phyloP scores from a whole-genome alignment of 2,797 vertebrate species.

The Leptatherina wallacei region DNA sequence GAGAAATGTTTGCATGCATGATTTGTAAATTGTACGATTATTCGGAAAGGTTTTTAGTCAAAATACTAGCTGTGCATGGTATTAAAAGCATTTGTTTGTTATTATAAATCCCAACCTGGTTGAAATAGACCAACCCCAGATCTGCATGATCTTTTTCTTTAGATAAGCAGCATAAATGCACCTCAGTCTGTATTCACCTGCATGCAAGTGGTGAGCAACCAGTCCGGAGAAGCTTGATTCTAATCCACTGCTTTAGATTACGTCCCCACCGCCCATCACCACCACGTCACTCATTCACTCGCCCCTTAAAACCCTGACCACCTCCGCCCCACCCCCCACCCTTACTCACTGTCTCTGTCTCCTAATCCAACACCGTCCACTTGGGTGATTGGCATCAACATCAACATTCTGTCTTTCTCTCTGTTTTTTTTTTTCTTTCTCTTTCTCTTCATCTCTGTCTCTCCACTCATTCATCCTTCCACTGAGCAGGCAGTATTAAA shows the following conservation, averaged over 20 bases:
- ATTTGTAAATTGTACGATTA: constrained; percentile 24
- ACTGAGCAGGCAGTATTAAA: constrained; percentile 91
- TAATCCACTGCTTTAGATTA: constrained; percentile 48
- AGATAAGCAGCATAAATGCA: constrained; percentile 2
- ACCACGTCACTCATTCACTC: constrained; percentile 19
- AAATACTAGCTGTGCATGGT: constrained; percentile 33
- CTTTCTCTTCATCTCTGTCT: constrained; percentile 27
- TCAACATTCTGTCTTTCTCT: constrained; percentile 70
- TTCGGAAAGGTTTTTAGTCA: not conserved
- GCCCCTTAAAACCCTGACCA: not conserved
- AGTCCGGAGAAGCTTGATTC: constrained; percentile 14
- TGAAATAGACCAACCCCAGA: not conserved
- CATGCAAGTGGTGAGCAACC: constrained; percentile 61
- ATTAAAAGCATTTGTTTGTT: not conserved
- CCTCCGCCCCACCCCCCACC: constrained; percentile 19
- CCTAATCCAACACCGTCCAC: constrained; percentile 61
- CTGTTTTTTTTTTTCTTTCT: constrained; percentile 36
- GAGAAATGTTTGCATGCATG: constrained; percentile 38
- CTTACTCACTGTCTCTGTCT: constrained; percentile 34
- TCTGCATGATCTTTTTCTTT: constrained; percentile 27
- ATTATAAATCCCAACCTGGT: not conserved
- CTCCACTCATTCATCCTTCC: constrained; percentile 50
- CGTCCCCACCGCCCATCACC: constrained; percentile 23
- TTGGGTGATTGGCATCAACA: constrained; percentile 73
- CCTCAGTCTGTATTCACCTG: constrained; percentile 27